phyloP scores from a whole-genome alignment of 92 coral and sea anemone genomes.

The Epizoanthus scotinus region DNA sequence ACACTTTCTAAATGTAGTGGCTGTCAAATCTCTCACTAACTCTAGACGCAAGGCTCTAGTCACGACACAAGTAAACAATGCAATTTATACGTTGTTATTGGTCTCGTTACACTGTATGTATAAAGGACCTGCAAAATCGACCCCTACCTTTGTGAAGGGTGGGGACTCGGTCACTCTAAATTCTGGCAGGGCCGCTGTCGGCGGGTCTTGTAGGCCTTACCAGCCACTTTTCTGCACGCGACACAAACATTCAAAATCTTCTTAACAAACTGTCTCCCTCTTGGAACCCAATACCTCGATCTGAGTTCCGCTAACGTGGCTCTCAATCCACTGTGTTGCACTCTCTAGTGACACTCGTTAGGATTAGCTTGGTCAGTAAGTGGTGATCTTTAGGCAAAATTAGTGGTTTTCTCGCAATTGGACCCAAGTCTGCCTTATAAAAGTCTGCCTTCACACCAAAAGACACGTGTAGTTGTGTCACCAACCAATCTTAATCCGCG shows the following conservation, averaged over 20 bases:
- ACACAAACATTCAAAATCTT: constrained; percentile 31
- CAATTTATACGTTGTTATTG: constrained; percentile 25
- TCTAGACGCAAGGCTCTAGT: constrained; percentile 51
- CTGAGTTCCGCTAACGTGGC: constrained; percentile 53
- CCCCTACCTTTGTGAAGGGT: constrained; percentile 48
- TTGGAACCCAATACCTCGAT: constrained; percentile 60
- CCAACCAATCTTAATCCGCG: constrained; percentile 30
- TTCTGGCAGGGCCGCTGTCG: constrained; percentile 39
- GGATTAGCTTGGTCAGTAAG: constrained; percentile 25
- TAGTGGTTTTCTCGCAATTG: constrained; percentile 41
- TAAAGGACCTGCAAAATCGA: constrained; percentile 55
- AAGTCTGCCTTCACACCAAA: constrained; percentile 44
- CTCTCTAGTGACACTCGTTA: constrained; percentile 47
- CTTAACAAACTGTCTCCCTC: constrained; percentile 55
- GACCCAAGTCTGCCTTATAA: constrained; percentile 41
- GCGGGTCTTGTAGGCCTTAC: constrained; percentile 39
- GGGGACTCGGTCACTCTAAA: constrained; percentile 37
- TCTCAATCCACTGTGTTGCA: constrained; percentile 55
- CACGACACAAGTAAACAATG: constrained; percentile 47
- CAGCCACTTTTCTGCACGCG: constrained; percentile 44
- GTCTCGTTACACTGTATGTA: constrained; percentile 9
- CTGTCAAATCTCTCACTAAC: constrained; percentile 29
- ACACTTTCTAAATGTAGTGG: constrained; percentile 35
- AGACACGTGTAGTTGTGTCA: neutral
- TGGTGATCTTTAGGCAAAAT: constrained; percentile 46